Evolutionary conservation across 1,140 invertebrate species (phyloP).

Genomic region (Limonius californicus): DNA sequence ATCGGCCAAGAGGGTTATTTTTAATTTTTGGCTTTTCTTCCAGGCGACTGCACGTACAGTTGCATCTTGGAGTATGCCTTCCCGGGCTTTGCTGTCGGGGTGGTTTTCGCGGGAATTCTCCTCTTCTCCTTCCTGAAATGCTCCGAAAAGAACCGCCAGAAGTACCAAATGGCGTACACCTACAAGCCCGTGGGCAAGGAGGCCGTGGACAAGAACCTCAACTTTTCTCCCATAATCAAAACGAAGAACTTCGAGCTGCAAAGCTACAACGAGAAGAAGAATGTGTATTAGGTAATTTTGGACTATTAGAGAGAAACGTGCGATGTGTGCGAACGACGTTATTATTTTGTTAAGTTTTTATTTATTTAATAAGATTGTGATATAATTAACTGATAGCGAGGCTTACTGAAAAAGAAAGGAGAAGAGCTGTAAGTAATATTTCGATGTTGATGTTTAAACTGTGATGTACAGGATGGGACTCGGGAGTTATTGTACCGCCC

Average conservation of each 20-base stretch:
- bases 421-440: background rate
- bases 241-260: background rate
- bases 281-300: background rate
- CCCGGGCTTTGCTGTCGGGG: background rate
- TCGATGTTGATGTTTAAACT: slow-evolving; percentile 3
- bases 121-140: background rate
- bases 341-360: slow-evolving; percentile 15
- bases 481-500: background rate
- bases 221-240: slow-evolving; percentile 1
- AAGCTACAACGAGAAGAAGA: slow-evolving; percentile 7
- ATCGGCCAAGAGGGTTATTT: too few relatives aligned
- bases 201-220: slow-evolving; percentile 4
- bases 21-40: background rate
- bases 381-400: slow-evolving; percentile 8
- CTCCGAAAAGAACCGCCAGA: background rate
- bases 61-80: background rate
- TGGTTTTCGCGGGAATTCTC: background rate
- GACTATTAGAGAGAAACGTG: too few relatives aligned
- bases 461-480: background rate
- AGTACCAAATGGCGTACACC: background rate
- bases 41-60: background rate
- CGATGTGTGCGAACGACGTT: background rate
- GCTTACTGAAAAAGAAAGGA: background rate
- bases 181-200: background rate
- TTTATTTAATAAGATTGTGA: slow-evolving; percentile 15